Evolutionary conservation across 2,113 vertebrate genomes (phyloP).

Genomic region (Amphilophus citrinellus): DNA sequence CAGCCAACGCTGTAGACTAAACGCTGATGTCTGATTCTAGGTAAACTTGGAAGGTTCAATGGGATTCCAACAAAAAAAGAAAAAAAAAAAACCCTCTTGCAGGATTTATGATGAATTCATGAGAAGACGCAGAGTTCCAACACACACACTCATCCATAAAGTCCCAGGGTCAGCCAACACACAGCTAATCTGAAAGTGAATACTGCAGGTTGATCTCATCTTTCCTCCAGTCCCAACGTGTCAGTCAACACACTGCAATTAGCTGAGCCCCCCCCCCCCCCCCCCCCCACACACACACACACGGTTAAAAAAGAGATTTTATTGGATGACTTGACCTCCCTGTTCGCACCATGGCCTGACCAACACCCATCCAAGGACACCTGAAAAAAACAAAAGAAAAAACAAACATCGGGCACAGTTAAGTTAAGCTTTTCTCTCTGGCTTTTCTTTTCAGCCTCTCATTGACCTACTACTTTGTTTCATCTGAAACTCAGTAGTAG

Average conservation of each 20-base stretch:
- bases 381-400: neutral
- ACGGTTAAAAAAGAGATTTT: neutral
- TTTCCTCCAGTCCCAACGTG: conserved; percentile 64
- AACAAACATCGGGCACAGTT: neutral
- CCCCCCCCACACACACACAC: neutral
- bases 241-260: conserved; percentile 71
- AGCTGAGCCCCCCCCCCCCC: conserved; percentile 7
- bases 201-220: conserved; percentile 61
- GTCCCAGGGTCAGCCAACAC: conserved; percentile 42
- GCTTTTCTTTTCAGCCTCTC: neutral
- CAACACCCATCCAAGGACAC: neutral
- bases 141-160: conserved; percentile 51
- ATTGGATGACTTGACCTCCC: neutral
- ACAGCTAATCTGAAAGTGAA: conserved; percentile 60
- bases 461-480: neutral
- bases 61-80: neutral
- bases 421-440: neutral
- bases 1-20: conserved; percentile 36
- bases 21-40: conserved; percentile 15
- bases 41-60: neutral
- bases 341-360: neutral
- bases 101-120: conserved; percentile 55
- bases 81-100: conserved; percentile 9
- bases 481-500: neutral
- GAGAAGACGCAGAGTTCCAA: conserved; percentile 22